A percentile compares a stretch with the other conserved stretches of the same genome.
These are phyloP conservation scores for Drosophila novamexicana DNA, from an alignment of 1,140 invertebrate genomes.

Conservation along the genomic window DNA sequence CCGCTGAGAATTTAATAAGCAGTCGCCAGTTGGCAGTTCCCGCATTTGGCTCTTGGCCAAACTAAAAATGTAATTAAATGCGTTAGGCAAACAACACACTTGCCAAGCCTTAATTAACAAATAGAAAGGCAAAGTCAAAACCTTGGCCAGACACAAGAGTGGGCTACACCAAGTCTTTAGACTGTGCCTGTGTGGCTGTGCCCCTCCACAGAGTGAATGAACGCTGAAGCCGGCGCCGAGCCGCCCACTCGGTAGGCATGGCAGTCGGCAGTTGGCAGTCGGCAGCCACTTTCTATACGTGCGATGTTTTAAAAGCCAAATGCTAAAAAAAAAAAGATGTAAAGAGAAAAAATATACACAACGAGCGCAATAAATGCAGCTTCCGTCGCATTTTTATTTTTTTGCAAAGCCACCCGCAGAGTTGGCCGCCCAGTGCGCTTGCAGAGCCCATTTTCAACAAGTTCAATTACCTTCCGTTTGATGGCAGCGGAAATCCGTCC, in stretches of 20 bases:
- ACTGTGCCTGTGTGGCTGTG: constrained; percentile 21
- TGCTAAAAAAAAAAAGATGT: constrained; percentile 38
- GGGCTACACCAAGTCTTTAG: constrained; percentile 13
- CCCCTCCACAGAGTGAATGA: constrained; percentile 64
- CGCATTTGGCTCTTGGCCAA: constrained; percentile 44
- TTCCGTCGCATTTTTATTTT: constrained; percentile 38
- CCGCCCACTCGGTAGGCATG: constrained; percentile 55
- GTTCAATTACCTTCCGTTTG: constrained; percentile 88
- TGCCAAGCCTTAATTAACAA: constrained; percentile 72
- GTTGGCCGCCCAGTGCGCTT: constrained; percentile 31
- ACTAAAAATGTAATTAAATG: constrained; percentile 79
- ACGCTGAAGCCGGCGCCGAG: constrained; percentile 67
- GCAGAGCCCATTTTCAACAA: constrained; percentile 70
- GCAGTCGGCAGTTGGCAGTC: constrained; percentile 58
- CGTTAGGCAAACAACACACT: constrained; percentile 47
- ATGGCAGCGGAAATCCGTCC: constrained; percentile 91
- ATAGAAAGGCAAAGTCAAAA: constrained; percentile 74
- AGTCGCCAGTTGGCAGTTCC: constrained; percentile 6
- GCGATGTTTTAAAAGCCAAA: constrained; percentile 78
- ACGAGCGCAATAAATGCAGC: constrained; percentile 76
- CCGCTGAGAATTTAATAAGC: constrained; percentile 62
- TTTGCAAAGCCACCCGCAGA: constrained; percentile 55
- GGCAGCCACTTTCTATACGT: constrained; percentile 74
- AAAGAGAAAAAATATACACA: constrained; percentile 44
- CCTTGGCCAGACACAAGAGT: constrained; percentile 68